Percentiles rank a stretch among this genome's conserved stretches.
Evolutionary conservation across 2,797 vertebrate genomes (phyloP).

Genomic region (Enteromius argenteus): DNA sequence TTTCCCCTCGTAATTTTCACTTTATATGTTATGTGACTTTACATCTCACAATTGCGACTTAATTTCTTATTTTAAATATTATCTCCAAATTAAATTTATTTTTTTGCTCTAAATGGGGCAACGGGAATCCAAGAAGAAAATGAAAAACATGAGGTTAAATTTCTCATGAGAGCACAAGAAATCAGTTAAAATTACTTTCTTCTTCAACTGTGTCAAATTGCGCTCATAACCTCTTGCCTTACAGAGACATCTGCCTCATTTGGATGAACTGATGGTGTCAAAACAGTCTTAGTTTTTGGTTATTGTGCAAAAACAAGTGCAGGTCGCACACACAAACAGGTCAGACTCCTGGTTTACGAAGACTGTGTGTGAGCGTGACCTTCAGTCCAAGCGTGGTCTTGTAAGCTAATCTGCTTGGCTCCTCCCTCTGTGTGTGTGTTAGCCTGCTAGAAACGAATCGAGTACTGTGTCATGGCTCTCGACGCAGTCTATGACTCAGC

Average conservation of each 20-base stretch:
- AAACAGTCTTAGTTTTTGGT: not conserved
- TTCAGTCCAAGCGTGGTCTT: slow-evolving; percentile 57
- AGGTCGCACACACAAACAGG: slow-evolving; percentile 44
- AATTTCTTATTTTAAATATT: not conserved
- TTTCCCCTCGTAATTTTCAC: not conserved
- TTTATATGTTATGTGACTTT: not conserved
- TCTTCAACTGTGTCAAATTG: slow-evolving; percentile 24
- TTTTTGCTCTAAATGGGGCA: not conserved
- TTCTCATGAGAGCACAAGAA: slow-evolving; percentile 38
- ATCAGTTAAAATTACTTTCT: slow-evolving; percentile 33
- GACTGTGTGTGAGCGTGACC: slow-evolving; percentile 60
- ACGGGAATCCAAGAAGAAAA: slow-evolving; percentile 26
- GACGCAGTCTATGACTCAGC: slow-evolving; percentile 50
- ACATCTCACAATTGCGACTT: not conserved
- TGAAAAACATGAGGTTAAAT: slow-evolving; percentile 17
- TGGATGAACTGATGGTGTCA: slow-evolving; percentile 25
- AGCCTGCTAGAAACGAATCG: not conserved
- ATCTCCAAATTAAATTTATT: not conserved
- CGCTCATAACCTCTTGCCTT: not conserved
- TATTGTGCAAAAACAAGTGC: slow-evolving; percentile 37
- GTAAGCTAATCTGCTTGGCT: slow-evolving; percentile 56
- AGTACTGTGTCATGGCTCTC: slow-evolving; percentile 31
- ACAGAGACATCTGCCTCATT: slow-evolving; percentile 12
- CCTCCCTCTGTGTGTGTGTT: slow-evolving; percentile 18
- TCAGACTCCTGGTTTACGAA: slow-evolving; percentile 53